Base-by-base conservation (phyloP, 2,888 invertebrate genomes). In the Campoletis raptor region DNA sequence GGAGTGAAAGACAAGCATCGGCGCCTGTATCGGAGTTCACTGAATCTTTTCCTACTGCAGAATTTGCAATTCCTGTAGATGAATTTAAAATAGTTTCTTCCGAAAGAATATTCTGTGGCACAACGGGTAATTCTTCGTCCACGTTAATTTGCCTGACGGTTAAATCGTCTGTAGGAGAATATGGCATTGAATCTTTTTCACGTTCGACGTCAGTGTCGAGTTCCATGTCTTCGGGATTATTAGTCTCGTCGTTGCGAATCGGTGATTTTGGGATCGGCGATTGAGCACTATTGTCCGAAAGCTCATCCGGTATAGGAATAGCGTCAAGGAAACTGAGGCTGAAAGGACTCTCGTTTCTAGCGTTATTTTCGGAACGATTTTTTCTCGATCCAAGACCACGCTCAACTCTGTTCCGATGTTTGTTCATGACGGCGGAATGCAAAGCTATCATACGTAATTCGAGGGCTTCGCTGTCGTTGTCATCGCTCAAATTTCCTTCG, bases 401-500 rank as follows among this genome's bases (percentile, higher is more conserved):
- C 21, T 91, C 89, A 37, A 92, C 85, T 91, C 96, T 95, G 92
- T 96, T 95, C 88, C 95, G 95, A 83, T 96, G 96, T 93, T 96
- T 96, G 89, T 96, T 96, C 64, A 96, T 90, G 66, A 96, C 94
- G 8, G 97, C 96, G n/a, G 97, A 96, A 89, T 95, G 96, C n/a
- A 97, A 93, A 79, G 97, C 97, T 88, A 96, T 96, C 89, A 96
- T 93, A 88, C 97, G 94, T 72, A 97, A 93, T 89, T 96, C 95
- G 77, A 95, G 94, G 86, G 96, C 96, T 90, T 97, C 96, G 91
- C 95, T 95, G 88, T 96, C 96, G 90, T 95, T 95, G 86, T 95
- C 95, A 40, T 84, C 82, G 83, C 77, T 83, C 37, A 79, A 48
- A 21, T 81, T 87, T 7, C 57, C 64, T 21, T 74, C 66, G 18